phyloP scores from a whole-genome alignment of 1,140 invertebrate species.

The Stegodyphus mimosarum region DNA sequence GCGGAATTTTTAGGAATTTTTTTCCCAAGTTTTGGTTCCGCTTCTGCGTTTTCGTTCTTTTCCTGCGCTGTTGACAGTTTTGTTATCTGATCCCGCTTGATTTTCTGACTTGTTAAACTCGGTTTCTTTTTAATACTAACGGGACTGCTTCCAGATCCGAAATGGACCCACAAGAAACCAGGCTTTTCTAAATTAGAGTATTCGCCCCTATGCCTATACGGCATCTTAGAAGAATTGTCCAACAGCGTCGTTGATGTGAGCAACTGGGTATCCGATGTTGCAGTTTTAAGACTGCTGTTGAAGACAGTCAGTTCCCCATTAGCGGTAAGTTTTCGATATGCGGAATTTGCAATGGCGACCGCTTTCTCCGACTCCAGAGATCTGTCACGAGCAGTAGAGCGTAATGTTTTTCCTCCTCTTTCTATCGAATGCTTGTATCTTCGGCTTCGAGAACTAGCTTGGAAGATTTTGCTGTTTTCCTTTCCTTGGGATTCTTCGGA shows the following conservation, averaged over 20 bases:
- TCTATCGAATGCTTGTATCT: neutral
- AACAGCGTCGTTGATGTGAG: neutral
- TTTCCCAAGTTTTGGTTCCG: neutral
- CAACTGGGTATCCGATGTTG: neutral
- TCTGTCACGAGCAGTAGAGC: constrained; percentile 4
- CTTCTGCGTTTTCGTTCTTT: neutral
- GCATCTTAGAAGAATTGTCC: neutral
- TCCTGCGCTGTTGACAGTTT: neutral
- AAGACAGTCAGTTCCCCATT: constrained; percentile 54
- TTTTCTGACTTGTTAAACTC: constrained; percentile 30
- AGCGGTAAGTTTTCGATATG: constrained; percentile 22
- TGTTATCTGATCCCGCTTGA: constrained; percentile 1
- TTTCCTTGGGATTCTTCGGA: neutral
- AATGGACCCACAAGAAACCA: constrained; percentile 54
- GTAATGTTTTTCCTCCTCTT: neutral
- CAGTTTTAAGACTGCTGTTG: constrained; percentile 27
- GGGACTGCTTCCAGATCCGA: constrained; percentile 49
- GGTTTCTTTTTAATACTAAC: constrained; percentile 43
- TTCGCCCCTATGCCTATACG: constrained; percentile 4
- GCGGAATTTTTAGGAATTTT: neutral
- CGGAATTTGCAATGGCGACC: constrained; percentile 41
- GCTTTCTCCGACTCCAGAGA: constrained; percentile 47
- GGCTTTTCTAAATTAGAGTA: constrained; percentile 54
- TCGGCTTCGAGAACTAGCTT: neutral
- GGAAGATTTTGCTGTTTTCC: neutral